Percentiles rank a stretch among this genome's conserved stretches.
Evolutionary conservation across 2,797 vertebrate genomes (phyloP).

Genomic region (Muscicapa striata): DNA sequence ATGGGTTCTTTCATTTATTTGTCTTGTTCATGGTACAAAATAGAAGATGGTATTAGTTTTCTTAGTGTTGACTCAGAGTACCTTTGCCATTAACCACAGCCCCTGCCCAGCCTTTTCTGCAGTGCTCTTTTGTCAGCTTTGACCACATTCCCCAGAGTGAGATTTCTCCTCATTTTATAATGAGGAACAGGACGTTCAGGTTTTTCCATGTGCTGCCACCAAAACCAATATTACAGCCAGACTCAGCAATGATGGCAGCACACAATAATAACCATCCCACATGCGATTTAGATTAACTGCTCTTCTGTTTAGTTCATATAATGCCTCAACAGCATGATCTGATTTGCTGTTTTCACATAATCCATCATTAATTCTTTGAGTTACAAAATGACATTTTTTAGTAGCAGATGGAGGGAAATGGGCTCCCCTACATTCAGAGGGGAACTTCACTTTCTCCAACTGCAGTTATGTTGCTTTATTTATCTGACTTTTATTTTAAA

Average conservation of each 20-base stretch:
- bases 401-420: background rate
- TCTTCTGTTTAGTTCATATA: constrained; percentile 40
- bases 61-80: background rate
- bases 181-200: background rate
- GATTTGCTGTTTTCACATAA: constrained; percentile 32
- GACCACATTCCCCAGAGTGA: background rate
- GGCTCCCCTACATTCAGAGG: background rate
- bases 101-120: background rate
- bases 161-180: background rate
- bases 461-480: background rate
- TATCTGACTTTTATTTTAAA: background rate
- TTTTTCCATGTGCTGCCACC: constrained; percentile 17
- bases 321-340: constrained; percentile 25
- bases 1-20: background rate
- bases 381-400: background rate
- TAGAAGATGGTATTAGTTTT: background rate
- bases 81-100: background rate
- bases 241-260: background rate
- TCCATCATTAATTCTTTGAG: constrained; percentile 11
- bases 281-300: constrained; percentile 15
- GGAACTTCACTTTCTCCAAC: background rate
- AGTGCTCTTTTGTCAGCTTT: background rate
- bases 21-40: background rate
- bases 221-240: background rate
- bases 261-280: background rate